These are phyloP conservation scores for Calyptommatus sinebrachiatus DNA, from an alignment of 2,113 vertebrate genomes.

Conservation along the genomic window DNA sequence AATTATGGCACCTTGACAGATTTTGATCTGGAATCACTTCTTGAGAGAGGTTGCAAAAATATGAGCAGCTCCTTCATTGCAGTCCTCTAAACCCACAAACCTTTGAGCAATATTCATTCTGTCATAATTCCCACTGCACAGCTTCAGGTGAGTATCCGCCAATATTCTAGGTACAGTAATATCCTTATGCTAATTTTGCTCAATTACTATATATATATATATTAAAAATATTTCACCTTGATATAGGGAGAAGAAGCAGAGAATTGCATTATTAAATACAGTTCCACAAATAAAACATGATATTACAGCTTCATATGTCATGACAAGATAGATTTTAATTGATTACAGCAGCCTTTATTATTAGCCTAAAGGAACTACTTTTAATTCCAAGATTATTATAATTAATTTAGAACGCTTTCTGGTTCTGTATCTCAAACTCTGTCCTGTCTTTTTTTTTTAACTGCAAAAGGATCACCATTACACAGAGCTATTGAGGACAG, in stretches of 20 bases:
- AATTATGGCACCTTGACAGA: too few species aligned
- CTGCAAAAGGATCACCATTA: neutral
- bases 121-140: too few species aligned
- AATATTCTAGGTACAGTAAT: neutral
- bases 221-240: too few species aligned
- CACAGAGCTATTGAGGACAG: conserved; percentile 16
- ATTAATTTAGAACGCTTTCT: neutral
- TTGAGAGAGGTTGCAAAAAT: too few species aligned
- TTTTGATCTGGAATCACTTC: too few species aligned
- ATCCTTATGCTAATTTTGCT: neutral
- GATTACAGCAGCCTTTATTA: neutral
- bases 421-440: neutral
- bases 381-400: neutral
- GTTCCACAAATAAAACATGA: neutral
- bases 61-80: neutral
- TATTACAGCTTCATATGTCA: neutral
- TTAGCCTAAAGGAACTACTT: neutral
- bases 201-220: too few species aligned
- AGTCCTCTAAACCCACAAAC: too few species aligned
- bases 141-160: too few species aligned
- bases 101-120: too few species aligned
- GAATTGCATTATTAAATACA: neutral
- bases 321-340: neutral
- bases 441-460: conserved; percentile 4
- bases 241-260: neutral